phyloP scores from a whole-genome alignment of 1,140 invertebrate species.

The Bursaphelenchus mucronatus region DNA sequence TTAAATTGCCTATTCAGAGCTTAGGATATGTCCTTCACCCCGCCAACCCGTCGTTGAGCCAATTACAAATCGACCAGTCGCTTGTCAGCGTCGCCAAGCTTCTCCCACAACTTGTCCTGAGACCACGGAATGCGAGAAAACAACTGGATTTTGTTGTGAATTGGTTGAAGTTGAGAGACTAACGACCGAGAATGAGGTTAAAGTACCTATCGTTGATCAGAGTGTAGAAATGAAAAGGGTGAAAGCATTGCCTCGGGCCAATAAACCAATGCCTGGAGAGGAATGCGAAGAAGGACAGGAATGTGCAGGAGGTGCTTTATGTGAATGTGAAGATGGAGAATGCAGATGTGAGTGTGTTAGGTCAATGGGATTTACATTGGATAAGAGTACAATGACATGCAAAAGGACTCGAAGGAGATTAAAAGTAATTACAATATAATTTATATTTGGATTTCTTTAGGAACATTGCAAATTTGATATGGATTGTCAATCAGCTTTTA shows the following conservation, averaged over 20 bases:
- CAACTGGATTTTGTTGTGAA: constrained; percentile 50
- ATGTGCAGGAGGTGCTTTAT: constrained; percentile 21
- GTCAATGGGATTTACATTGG: constrained; percentile 47
- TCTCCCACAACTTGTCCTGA: constrained; percentile 33
- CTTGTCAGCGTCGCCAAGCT: constrained; percentile 43
- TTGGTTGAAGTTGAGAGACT: background rate
- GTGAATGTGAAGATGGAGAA: constrained; percentile 17
- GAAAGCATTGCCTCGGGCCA: background rate
- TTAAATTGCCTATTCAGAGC: constrained; percentile 31
- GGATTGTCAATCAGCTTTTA: constrained; percentile 50
- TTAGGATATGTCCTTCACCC: constrained; percentile 47
- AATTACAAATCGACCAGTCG: constrained; percentile 38
- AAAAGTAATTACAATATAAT: constrained; percentile 28
- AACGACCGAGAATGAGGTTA: constrained; percentile 6
- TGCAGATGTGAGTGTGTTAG: constrained; percentile 47
- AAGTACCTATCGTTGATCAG: background rate
- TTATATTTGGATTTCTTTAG: constrained; percentile 10
- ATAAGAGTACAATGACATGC: constrained; percentile 40
- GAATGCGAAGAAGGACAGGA: constrained; percentile 16
- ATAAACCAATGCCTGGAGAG: constrained; percentile 4
- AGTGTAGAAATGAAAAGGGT: background rate
- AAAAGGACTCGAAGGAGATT: constrained; percentile 40
- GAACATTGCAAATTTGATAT: constrained; percentile 50
- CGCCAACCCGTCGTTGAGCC: constrained; percentile 43
- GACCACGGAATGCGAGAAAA: constrained; percentile 33